phyloP scores from a whole-genome alignment of 2,113 vertebrate species.

The Hippocampus zosterae region DNA sequence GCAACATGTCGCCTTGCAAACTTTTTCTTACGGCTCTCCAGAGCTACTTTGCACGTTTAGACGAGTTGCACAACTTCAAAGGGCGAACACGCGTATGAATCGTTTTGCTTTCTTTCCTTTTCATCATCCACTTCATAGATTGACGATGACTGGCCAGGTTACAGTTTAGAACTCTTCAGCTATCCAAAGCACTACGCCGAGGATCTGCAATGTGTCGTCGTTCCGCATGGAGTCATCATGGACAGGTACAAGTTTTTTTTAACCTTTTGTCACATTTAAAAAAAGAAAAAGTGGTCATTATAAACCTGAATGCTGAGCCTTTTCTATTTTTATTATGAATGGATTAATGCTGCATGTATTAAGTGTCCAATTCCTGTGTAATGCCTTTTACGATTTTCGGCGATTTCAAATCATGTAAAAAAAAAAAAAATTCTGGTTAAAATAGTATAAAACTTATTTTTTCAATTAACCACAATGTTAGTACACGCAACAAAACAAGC shows the following conservation, averaged over 20 bases:
- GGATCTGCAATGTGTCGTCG: conserved; percentile 82
- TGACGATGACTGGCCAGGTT: conserved; percentile 82
- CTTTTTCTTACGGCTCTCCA: no score
- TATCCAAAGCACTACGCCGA: conserved; percentile 83
- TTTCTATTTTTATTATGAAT: no score
- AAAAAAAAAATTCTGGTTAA: no score
- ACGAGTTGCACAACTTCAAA: not conserved
- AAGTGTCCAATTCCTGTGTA: no score
- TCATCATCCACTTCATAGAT: conserved; percentile 67
- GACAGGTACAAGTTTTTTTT: conserved; percentile 74
- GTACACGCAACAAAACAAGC: no score
- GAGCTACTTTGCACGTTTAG: not conserved
- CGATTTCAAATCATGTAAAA: no score
- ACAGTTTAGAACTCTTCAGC: conserved; percentile 85
- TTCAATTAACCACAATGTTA: no score
- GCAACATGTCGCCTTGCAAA: not conserved
- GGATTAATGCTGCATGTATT: no score
- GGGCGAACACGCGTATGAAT: not conserved
- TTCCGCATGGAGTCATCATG: conserved; percentile 87
- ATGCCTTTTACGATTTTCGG: no score
- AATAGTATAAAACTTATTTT: no score
- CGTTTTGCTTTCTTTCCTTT: conserved; percentile 10
- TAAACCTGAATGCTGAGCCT: no score
- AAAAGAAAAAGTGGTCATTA: no score
- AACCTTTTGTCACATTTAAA: not conserved